Conservation (phyloP, 2,113 vertebrate species). For the Scolopax mira region DNA sequence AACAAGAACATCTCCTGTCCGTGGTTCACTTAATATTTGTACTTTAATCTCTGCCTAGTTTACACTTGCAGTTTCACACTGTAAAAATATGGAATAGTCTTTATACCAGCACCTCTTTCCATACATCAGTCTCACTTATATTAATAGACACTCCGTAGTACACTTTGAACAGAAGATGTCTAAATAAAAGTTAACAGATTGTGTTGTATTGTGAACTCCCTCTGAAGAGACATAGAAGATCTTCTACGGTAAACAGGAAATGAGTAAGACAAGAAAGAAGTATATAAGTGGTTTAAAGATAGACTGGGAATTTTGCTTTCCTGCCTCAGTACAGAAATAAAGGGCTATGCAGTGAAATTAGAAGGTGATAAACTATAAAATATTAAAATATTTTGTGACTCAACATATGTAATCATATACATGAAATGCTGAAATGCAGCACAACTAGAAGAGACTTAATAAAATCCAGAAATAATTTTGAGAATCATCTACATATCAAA, state of each 20-base stretch:
- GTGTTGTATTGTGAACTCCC: background rate
- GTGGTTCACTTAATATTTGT: background rate
- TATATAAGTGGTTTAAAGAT: background rate
- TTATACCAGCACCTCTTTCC: background rate
- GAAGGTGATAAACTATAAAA: background rate
- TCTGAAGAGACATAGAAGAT: background rate
- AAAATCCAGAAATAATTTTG: background rate
- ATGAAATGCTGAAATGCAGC: background rate
- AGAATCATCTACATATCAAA: background rate
- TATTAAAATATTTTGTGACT: background rate
- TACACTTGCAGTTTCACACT: background rate
- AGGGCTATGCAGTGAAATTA: background rate
- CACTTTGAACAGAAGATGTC: background rate
- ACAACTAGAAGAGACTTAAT: background rate
- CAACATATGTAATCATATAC: background rate
- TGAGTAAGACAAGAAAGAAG: constrained; percentile 12
- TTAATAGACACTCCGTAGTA: background rate
- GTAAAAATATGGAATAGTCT: background rate
- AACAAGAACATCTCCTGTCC: background rate
- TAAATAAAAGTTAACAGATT: constrained; percentile 25
- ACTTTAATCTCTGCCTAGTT: background rate
- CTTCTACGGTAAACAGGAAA: constrained; percentile 33
- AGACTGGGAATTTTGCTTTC: background rate
- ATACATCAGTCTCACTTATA: background rate
- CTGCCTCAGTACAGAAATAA: background rate